A percentile compares a stretch with the other conserved stretches of the same genome.
phyloP scores from a whole-genome alignment of 2,113 vertebrate species.

The Orientallactaga bullata region DNA sequence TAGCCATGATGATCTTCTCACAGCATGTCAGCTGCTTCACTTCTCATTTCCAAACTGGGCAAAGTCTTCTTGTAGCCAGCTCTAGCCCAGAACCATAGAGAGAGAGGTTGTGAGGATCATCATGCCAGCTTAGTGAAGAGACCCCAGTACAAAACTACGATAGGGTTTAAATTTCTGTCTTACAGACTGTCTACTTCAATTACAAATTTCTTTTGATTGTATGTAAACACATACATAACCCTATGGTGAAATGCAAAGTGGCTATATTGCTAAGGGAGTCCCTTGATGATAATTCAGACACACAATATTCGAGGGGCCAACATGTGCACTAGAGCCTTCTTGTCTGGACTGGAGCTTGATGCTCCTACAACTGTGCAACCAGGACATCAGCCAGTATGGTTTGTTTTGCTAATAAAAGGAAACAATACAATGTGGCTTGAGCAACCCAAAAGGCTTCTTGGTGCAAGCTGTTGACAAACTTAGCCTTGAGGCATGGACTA shows the following conservation, averaged over 20 bases:
- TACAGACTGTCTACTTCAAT: neutral
- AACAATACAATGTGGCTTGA: neutral
- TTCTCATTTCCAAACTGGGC: neutral
- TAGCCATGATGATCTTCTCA: neutral
- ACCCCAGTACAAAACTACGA: neutral
- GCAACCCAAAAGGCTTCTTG: neutral
- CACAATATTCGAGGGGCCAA: neutral
- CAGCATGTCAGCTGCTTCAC: fast-evolving
- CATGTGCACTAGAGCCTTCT: neutral
- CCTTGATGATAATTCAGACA: neutral
- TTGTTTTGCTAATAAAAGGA: conserved; percentile 27
- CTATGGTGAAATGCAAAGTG: neutral
- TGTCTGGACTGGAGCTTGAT: neutral
- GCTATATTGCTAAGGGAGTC: neutral
- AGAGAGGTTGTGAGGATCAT: neutral
- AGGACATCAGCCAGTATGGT: neutral
- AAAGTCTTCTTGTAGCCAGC: neutral
- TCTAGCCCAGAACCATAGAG: neutral
- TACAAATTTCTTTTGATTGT: neutral
- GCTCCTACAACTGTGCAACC: neutral
- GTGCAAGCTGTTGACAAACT: neutral
- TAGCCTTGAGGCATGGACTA: neutral
- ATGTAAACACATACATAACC: neutral
- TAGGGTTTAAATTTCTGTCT: neutral
- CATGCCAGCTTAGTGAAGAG: neutral